Percentiles rank a stretch among this genome's conserved stretches.
Evolutionary conservation across 1,140 invertebrate species (phyloP).

Genomic region (Antheraea pernyi): DNA sequence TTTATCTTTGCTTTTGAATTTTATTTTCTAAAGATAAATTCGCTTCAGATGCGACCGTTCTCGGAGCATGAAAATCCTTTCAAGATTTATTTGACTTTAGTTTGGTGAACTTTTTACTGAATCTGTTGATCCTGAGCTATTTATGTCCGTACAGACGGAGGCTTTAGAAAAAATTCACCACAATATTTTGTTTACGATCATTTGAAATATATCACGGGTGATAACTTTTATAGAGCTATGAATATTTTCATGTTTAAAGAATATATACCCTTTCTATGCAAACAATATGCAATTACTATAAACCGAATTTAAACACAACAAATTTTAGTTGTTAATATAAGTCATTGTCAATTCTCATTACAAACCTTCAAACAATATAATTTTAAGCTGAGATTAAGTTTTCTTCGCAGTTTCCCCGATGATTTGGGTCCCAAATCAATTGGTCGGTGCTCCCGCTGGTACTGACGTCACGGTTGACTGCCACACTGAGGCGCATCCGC

Average conservation of each 20-base stretch:
- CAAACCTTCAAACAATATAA: no score
- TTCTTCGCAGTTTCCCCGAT: slow-evolving; percentile 89
- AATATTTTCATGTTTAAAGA: no score
- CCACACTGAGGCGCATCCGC: slow-evolving; percentile 94
- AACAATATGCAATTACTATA: no score
- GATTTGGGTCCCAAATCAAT: slow-evolving; percentile 95
- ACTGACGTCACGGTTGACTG: slow-evolving; percentile 96
- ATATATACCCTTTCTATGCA: no score
- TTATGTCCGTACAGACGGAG: neutral
- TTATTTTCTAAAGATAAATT: slow-evolving; percentile 12
- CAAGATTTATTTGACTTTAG: slow-evolving; percentile 11
- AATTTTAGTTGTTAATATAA: no score
- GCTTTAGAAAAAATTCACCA: neutral
- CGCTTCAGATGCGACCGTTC: slow-evolving; percentile 2
- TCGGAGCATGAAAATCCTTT: slow-evolving; percentile 9
- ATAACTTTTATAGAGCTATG: neutral
- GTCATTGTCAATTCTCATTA: no score
- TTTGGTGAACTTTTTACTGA: slow-evolving; percentile 7
- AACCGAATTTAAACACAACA: no score
- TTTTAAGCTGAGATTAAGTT: neutral
- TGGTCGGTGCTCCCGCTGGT: slow-evolving; percentile 92
- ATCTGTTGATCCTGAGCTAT: neutral
- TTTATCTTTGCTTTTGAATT: slow-evolving; percentile 7
- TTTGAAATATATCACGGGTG: neutral
- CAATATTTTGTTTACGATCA: neutral